phyloP scores from a whole-genome alignment of 1,140 invertebrate genomes.

The Saxidomus purpurata region DNA sequence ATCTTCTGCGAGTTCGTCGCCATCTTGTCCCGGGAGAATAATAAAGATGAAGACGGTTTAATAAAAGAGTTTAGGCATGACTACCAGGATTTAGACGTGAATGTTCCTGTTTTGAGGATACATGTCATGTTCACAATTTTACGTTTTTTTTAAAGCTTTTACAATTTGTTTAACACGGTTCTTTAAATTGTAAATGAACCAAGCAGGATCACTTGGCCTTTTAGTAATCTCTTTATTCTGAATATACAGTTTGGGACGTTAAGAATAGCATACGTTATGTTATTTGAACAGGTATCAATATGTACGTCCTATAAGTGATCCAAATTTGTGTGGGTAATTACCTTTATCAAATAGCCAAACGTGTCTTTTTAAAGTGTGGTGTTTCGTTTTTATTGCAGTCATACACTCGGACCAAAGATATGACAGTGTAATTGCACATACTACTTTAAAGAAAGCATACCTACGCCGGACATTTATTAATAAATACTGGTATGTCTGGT shows the following conservation, averaged over 20 bases:
- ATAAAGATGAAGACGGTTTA: neutral
- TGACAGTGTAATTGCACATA: neutral
- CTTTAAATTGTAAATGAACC: conserved; percentile 1
- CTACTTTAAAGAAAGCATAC: neutral
- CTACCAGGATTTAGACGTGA: conserved; percentile 20
- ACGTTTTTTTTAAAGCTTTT: neutral
- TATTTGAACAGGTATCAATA: neutral
- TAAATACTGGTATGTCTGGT: no score
- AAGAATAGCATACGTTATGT: conserved; percentile 25
- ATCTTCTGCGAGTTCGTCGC: neutral
- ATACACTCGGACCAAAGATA: neutral
- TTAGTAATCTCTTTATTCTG: conserved; percentile 20
- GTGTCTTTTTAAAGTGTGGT: neutral
- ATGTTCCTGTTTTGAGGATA: conserved; percentile 11
- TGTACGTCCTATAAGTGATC: neutral
- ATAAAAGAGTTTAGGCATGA: conserved; percentile 2
- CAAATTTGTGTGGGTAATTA: conserved; percentile 19
- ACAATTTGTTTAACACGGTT: neutral
- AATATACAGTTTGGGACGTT: neutral
- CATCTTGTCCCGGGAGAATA: conserved; percentile 18
- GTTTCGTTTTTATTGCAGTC: neutral
- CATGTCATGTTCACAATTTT: conserved; percentile 2
- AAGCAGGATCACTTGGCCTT: neutral
- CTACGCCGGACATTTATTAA: neutral
- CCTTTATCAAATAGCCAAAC: conserved; percentile 6